phyloP scores from a whole-genome alignment of 2,888 invertebrate genomes.

The Xiphydria camelus region DNA sequence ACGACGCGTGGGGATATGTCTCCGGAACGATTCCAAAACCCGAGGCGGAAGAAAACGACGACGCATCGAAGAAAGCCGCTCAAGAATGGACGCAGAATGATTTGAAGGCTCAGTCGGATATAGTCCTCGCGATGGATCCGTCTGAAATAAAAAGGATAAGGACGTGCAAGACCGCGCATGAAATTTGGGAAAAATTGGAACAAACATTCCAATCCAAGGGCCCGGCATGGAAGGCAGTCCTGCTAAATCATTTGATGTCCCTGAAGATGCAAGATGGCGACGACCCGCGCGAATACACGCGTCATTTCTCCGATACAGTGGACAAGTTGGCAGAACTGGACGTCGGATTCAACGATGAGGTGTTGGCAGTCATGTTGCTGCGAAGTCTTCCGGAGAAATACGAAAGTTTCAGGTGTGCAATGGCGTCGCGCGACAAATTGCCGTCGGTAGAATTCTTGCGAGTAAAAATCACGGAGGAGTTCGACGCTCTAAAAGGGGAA shows the following conservation, averaged over 20 bases:
- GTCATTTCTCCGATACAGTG: conserved; percentile 15
- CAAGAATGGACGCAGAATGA: conserved; percentile 6
- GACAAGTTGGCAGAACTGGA: conserved; percentile 17
- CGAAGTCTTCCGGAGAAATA: conserved; percentile 14
- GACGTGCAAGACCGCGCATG: conserved; percentile 14
- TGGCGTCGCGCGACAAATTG: conserved; percentile 20
- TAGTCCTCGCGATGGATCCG: conserved; percentile 13
- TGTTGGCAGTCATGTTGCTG: conserved; percentile 8
- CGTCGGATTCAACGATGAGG: conserved; percentile 12
- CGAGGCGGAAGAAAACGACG: conserved; percentile 2
- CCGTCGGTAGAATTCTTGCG: conserved; percentile 13
- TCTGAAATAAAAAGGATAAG: conserved; percentile 8
- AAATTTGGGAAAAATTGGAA: conserved; percentile 13
- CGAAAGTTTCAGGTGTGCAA: conserved; percentile 20
- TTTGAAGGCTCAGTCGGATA: conserved; percentile 11
- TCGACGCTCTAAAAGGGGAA: conserved; percentile 2
- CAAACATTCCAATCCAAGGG: conserved; percentile 13
- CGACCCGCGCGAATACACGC: conserved; percentile 10
- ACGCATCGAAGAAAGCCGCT: background rate
- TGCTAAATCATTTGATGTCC: conserved; percentile 16
- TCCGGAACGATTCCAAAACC: conserved; percentile 9
- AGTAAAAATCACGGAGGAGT: conserved; percentile 13
- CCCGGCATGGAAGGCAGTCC: conserved; percentile 16
- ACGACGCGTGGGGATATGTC: conserved; percentile 10
- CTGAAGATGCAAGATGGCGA: conserved; percentile 15